These are phyloP conservation scores for Orchestia grillus DNA, from an alignment of 1,140 invertebrate species.

Conservation along the genomic window DNA sequence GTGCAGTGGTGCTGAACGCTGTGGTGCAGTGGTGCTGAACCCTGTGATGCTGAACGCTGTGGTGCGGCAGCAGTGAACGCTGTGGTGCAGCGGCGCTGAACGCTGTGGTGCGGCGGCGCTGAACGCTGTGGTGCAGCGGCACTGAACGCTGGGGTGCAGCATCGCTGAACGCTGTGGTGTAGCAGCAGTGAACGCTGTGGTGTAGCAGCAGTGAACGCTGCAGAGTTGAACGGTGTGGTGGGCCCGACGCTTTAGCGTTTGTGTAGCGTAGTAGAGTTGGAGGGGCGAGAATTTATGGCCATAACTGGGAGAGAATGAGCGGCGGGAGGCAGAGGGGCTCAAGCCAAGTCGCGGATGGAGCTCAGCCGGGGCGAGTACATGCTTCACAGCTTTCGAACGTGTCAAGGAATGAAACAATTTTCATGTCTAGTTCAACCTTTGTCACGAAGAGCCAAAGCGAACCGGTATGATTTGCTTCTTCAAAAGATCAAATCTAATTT, in stretches of 20 bases:
- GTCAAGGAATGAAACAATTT: background rate
- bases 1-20: background rate
- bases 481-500: too few species aligned
- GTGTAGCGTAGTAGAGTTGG: background rate
- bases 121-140: background rate
- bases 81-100: background rate
- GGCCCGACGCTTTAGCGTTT: background rate
- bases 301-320: constrained; percentile 43
- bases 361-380: background rate
- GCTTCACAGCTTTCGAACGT: background rate
- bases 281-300: constrained; percentile 41
- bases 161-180: background rate
- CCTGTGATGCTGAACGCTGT: background rate
- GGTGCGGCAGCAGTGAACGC: background rate
- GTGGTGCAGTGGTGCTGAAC: background rate
- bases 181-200: background rate
- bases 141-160: background rate
- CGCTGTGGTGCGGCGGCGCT: background rate
- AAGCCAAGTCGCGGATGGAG: background rate
- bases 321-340: background rate
- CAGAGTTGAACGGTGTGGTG: background rate
- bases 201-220: background rate
- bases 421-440: background rate
- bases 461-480: too few species aligned
- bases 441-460: too few species aligned